Conservation (phyloP, 2,113 vertebrate species). For the Sapajus apella region DNA sequence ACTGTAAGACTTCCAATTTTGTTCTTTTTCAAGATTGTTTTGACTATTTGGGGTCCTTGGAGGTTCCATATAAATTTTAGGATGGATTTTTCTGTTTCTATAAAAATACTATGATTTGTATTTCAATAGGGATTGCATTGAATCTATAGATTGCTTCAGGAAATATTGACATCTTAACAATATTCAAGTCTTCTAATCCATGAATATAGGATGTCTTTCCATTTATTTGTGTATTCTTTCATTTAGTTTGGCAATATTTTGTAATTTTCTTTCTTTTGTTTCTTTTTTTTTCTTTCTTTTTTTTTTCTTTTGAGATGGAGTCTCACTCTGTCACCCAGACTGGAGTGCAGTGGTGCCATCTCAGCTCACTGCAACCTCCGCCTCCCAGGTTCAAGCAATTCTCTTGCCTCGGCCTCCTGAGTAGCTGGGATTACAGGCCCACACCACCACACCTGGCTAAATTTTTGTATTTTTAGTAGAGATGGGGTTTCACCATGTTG, state of each 20-base stretch:
- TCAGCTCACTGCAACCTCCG: too few relatives aligned
- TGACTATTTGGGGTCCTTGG: neutral
- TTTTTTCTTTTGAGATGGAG: neutral
- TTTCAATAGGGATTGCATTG: neutral
- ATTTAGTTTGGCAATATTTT: neutral
- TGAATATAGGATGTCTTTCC: neutral
- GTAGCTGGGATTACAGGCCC: too few relatives aligned
- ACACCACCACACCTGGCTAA: too few relatives aligned
- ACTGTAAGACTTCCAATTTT: neutral
- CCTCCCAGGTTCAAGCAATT: too few relatives aligned
- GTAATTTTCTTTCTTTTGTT: neutral
- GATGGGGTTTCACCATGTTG: too few relatives aligned
- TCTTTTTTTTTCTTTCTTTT: neutral
- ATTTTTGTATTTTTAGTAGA: too few relatives aligned
- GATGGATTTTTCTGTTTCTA: neutral
- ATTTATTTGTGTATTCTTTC: neutral
- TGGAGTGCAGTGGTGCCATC: too few relatives aligned
- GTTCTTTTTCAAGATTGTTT: neutral
- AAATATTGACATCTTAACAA: neutral
- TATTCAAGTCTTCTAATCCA: neutral
- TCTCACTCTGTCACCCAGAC: too few relatives aligned
- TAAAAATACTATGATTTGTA: neutral
- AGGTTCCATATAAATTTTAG: neutral
- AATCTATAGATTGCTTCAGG: neutral
- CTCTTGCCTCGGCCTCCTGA: too few relatives aligned